These are phyloP conservation scores for Cardiocondyla obscurior DNA, from an alignment of 1,140 invertebrate genomes.

Conservation along the genomic window DNA sequence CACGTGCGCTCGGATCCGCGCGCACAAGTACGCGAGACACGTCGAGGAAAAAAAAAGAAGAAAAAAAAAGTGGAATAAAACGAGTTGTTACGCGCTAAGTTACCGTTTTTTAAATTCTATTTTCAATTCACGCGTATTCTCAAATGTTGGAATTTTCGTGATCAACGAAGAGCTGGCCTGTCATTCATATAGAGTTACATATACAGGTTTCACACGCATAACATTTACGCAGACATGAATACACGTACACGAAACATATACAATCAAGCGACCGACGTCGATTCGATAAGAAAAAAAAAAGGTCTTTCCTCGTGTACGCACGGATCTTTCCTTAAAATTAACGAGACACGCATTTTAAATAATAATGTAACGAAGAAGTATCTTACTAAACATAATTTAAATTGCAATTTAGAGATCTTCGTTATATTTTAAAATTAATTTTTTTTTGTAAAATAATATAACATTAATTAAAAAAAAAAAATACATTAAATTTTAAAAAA, in stretches of 20 bases:
- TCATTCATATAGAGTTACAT: slow-evolving; percentile 77
- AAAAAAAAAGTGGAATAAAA: slow-evolving; percentile 75
- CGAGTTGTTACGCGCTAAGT: slow-evolving; percentile 83
- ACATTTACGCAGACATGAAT: neutral
- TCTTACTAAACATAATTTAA: neutral
- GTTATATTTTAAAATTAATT: too few species aligned
- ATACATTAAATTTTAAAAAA: too few species aligned
- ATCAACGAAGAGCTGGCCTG: slow-evolving; percentile 84
- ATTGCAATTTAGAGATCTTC: too few species aligned
- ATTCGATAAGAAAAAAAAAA: slow-evolving; percentile 59
- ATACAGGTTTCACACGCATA: neutral
- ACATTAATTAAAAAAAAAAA: too few species aligned
- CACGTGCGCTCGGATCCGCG: slow-evolving; percentile 31
- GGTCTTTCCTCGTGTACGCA: slow-evolving; percentile 17
- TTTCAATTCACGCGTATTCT: slow-evolving; percentile 83
- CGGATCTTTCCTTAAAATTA: slow-evolving; percentile 32
- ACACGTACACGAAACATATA: slow-evolving; percentile 19
- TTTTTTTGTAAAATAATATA: too few species aligned
- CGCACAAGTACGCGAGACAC: slow-evolving; percentile 65
- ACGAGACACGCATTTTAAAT: neutral
- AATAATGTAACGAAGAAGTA: neutral
- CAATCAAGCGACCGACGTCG: slow-evolving; percentile 63
- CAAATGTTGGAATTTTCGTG: slow-evolving; percentile 83
- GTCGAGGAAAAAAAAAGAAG: slow-evolving; percentile 64
- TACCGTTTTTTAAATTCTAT: slow-evolving; percentile 83